Evolutionary conservation across 2,113 vertebrate genomes (phyloP).

Genomic region (Mirza zaza): DNA sequence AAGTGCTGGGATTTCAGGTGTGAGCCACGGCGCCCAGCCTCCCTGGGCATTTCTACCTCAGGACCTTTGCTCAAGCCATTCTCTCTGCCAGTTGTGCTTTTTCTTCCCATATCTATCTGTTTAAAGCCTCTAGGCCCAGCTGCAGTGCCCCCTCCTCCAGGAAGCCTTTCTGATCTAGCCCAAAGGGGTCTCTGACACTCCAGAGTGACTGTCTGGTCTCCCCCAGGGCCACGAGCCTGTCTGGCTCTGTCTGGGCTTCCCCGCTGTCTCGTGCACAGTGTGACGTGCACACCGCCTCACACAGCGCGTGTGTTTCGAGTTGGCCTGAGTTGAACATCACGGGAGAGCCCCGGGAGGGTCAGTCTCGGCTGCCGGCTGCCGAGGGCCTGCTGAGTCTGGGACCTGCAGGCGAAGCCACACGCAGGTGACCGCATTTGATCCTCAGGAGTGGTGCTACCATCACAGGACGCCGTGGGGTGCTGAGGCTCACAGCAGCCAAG

Average conservation of each 20-base stretch:
- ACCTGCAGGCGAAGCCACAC: neutral
- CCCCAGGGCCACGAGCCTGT: neutral
- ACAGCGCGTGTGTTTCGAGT: neutral
- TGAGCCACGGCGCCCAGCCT: too few species aligned
- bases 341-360: neutral
- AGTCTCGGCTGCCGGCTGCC: accelerated
- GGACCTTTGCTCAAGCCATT: neutral
- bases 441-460: neutral
- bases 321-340: neutral
- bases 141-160: neutral
- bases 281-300: accelerated
- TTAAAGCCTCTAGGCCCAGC: neutral
- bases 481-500: neutral
- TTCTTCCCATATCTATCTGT: accelerated
- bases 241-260: neutral
- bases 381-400: neutral
- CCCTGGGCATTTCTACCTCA: neutral
- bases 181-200: neutral
- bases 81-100: neutral
- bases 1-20: too few species aligned
- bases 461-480: accelerated
- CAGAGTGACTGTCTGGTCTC: neutral
- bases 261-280: accelerated
- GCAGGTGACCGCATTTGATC: accelerated
- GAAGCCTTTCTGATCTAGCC: neutral